Evolutionary conservation across 2,113 vertebrate genomes (phyloP).

Genomic region (Cyrtonyx montezumae): DNA sequence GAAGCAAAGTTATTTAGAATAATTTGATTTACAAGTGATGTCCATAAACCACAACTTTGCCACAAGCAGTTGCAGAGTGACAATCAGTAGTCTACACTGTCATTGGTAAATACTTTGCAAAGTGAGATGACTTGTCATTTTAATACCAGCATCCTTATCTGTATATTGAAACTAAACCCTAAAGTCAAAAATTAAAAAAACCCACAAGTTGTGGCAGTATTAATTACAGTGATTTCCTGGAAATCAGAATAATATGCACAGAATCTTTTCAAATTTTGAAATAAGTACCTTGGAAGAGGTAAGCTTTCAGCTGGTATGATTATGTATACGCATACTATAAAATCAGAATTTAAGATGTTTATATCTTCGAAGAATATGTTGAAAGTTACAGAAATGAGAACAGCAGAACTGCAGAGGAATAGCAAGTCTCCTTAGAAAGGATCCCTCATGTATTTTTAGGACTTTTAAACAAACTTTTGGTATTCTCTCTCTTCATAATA

Average conservation of each 20-base stretch:
- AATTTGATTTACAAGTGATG: slow-evolving; percentile 63
- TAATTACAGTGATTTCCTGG: slow-evolving; percentile 66
- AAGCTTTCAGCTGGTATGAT: slow-evolving; percentile 1
- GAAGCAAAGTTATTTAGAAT: slow-evolving; percentile 69
- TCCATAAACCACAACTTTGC: slow-evolving; percentile 53
- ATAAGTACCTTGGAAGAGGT: not conserved
- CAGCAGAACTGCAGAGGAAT: not conserved
- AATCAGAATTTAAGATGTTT: not conserved
- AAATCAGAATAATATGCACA: not conserved
- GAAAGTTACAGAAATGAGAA: not conserved
- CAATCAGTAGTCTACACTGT: slow-evolving; percentile 31
- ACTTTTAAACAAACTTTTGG: not conserved
- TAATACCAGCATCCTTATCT: slow-evolving; percentile 34
- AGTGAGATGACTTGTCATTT: slow-evolving; percentile 60
- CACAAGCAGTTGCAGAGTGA: not conserved
- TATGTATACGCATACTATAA: not conserved
- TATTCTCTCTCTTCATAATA: not conserved
- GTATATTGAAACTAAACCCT: slow-evolving; percentile 63
- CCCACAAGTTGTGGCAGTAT: slow-evolving; percentile 58
- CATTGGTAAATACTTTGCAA: slow-evolving; percentile 60
- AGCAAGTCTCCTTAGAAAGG: not conserved
- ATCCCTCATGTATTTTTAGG: not conserved
- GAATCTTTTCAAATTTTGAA: slow-evolving; percentile 14
- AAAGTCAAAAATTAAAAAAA: slow-evolving; percentile 73
- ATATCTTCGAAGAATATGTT: not conserved